A percentile compares a stretch with the other conserved stretches of the same genome.
These are phyloP conservation scores for Aphelenchoides besseyi DNA, from an alignment of 1,140 invertebrate species.

Conservation along the genomic window DNA sequence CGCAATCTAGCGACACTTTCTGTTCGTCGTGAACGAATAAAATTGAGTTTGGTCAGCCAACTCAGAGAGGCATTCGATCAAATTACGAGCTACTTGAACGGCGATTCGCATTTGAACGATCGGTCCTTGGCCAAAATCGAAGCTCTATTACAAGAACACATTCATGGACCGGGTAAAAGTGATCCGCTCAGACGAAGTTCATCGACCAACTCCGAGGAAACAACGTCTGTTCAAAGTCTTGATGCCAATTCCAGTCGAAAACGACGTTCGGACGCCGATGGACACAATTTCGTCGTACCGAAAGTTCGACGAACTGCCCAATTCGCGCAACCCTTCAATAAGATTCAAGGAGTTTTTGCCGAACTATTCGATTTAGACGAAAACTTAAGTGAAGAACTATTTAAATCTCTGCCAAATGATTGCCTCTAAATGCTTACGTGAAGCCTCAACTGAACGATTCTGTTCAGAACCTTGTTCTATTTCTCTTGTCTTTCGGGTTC, in stretches of 20 bases:
- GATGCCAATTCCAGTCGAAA: background rate
- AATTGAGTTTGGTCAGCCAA: background rate
- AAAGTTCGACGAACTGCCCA: background rate
- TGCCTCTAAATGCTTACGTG: background rate
- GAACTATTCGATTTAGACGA: constrained; percentile 2
- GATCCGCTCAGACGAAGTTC: background rate
- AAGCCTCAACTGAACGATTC: too few relatives aligned
- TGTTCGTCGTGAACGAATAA: constrained; percentile 6
- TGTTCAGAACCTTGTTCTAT: too few relatives aligned
- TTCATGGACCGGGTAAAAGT: background rate
- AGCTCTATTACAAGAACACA: background rate
- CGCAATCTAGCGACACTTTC: constrained; percentile 14
- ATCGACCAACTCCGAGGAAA: background rate
- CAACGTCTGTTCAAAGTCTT: background rate
- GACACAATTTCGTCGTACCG: background rate
- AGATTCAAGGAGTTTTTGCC: constrained; percentile 6
- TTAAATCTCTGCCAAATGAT: constrained; percentile 7
- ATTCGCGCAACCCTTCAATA: background rate
- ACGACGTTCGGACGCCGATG: background rate
- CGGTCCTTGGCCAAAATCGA: background rate
- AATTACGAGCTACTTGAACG: background rate
- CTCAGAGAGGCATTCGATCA: constrained; percentile 12
- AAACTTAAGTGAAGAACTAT: background rate
- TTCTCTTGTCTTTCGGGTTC: too few relatives aligned
- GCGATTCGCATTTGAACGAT: background rate